These are phyloP conservation scores for Acanthacorydalis orientalis DNA, from an alignment of 2,888 invertebrate genomes.

Conservation along the genomic window DNA sequence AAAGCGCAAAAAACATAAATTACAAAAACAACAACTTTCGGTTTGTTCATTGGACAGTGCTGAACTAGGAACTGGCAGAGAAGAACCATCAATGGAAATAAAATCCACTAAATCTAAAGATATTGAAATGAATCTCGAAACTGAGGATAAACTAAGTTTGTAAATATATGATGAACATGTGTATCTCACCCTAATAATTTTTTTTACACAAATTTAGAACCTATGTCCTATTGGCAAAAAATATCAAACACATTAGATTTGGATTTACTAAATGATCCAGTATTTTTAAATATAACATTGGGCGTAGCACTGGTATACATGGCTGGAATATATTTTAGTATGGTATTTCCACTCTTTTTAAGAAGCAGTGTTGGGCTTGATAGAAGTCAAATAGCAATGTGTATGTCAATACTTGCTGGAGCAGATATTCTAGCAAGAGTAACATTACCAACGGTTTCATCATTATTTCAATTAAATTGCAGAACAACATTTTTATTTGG, in stretches of 20 bases:
- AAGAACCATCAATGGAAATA: too few relatives aligned
- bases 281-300: constrained; percentile 47
- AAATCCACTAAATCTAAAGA: too few relatives aligned
- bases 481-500: constrained; percentile 45
- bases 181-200: too few relatives aligned
- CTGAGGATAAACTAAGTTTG: too few relatives aligned
- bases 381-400: constrained; percentile 39
- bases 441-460: constrained; percentile 33
- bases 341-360: constrained; percentile 51
- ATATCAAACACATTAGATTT: constrained; percentile 39
- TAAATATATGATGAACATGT: too few relatives aligned
- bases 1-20: too few relatives aligned
- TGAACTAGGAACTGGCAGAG: too few relatives aligned
- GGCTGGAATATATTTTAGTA: constrained; percentile 50
- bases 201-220: too few relatives aligned
- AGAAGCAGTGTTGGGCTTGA: constrained; percentile 29
- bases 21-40: too few relatives aligned
- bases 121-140: too few relatives aligned
- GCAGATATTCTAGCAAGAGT: constrained; percentile 51
- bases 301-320: constrained; percentile 50
- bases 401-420: constrained; percentile 52
- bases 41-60: too few relatives aligned
- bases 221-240: constrained; percentile 13
- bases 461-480: constrained; percentile 33
- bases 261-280: constrained; percentile 39